A percentile compares a stretch with the other conserved stretches of the same genome.
Evolutionary conservation across 2,113 vertebrate genomes (phyloP).

Genomic region (Petromus typicus): DNA sequence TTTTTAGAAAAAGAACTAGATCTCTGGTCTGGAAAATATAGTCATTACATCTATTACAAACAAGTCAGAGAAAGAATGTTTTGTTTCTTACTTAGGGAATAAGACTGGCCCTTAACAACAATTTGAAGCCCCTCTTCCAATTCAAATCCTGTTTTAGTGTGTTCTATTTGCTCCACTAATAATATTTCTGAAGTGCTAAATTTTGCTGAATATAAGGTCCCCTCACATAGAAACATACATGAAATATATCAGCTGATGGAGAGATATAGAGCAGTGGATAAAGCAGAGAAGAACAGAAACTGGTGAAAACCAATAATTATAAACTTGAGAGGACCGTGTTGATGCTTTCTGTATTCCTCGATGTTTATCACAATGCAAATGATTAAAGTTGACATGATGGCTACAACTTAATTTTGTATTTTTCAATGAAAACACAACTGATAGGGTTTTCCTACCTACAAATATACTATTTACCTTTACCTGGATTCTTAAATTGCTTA

Average conservation of each 20-base stretch:
- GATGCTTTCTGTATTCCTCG: not conserved
- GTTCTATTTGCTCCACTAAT: not conserved
- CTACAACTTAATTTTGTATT: not conserved
- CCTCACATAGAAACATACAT: not conserved
- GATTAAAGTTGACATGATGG: not conserved
- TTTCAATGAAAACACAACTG: not conserved
- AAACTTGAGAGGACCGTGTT: not conserved
- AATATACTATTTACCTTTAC: slow-evolving; percentile 10
- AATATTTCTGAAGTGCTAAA: not conserved
- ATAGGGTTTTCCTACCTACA: not conserved
- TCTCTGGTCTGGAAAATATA: slow-evolving; percentile 11
- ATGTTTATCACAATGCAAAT: slow-evolving; percentile 1
- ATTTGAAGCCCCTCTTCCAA: not conserved
- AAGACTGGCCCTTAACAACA: not conserved
- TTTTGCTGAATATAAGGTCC: not conserved
- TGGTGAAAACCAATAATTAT: not conserved
- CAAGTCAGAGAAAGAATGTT: not conserved
- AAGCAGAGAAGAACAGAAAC: not conserved
- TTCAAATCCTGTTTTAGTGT: not conserved
- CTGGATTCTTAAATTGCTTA: not conserved
- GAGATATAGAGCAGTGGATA: not conserved
- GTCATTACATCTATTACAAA: slow-evolving; percentile 19
- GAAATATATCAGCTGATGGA: not conserved
- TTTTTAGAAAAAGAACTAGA: not conserved
- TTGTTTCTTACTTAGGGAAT: not conserved